Evolutionary conservation across 1,140 invertebrate species (phyloP).

Genomic region (Globodera rostochiensis): DNA sequence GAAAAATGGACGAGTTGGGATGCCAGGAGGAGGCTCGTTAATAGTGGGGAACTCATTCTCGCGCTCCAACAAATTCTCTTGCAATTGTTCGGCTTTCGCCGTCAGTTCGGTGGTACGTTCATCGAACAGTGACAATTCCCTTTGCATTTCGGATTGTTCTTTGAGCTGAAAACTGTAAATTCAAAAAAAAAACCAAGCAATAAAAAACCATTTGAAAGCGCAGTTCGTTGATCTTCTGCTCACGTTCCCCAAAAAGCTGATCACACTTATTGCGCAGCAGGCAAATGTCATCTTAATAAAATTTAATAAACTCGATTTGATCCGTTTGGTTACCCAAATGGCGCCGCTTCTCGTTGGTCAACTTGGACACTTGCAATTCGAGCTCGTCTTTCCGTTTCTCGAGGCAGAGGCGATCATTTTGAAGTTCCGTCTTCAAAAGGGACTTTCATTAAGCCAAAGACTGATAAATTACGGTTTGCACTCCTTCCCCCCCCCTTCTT

Average conservation of each 20-base stretch:
- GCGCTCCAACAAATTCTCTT: slow-evolving; percentile 3
- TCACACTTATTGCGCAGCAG: slow-evolving; percentile 11
- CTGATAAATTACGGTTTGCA: no score
- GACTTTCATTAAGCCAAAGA: neutral
- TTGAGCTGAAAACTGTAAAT: neutral
- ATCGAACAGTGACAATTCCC: neutral
- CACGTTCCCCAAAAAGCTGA: slow-evolving; percentile 5
- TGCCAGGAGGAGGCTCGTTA: neutral
- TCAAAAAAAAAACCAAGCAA: neutral
- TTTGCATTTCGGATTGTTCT: slow-evolving; percentile 18
- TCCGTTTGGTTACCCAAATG: neutral
- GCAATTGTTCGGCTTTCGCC: neutral
- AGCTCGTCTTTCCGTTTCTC: slow-evolving; percentile 18
- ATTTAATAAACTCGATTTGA: slow-evolving; percentile 6
- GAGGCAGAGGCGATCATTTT: slow-evolving; percentile 24
- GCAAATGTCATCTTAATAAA: slow-evolving; percentile 23
- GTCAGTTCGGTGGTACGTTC: slow-evolving; percentile 14
- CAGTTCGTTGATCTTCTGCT: slow-evolving; percentile 36
- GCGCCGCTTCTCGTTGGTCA: slow-evolving; percentile 26
- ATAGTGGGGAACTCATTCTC: neutral
- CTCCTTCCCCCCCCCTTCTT: no score
- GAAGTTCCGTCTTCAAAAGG: slow-evolving; percentile 29
- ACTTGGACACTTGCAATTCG: slow-evolving; percentile 27
- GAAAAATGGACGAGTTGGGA: neutral
- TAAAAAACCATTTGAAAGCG: neutral